Evolutionary conservation across 2,888 invertebrate genomes (phyloP).

Genomic region (Chorisops tibialis): DNA sequence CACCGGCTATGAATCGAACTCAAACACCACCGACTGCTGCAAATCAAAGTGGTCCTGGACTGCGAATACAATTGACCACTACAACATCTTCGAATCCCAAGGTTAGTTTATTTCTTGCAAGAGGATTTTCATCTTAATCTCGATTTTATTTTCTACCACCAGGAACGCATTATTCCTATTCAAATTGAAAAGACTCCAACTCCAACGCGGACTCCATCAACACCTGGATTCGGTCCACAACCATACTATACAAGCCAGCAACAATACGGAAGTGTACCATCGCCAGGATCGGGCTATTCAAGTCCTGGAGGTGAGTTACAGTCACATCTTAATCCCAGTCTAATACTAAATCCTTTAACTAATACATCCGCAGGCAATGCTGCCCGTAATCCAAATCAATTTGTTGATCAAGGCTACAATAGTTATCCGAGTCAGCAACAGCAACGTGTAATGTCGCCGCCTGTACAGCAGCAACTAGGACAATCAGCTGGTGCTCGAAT

Average conservation of each 20-base stretch:
- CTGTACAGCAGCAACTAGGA: constrained; percentile 36
- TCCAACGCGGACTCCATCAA: constrained; percentile 37
- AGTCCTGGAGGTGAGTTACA: constrained; percentile 42
- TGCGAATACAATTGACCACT: constrained; percentile 3
- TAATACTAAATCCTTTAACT: not conserved
- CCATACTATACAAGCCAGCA: constrained; percentile 42
- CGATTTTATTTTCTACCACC: not conserved
- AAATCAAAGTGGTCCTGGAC: constrained; percentile 15
- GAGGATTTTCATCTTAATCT: not conserved
- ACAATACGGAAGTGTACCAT: constrained; percentile 36
- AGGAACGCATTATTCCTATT: constrained; percentile 52
- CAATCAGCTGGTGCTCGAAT: constrained; percentile 56
- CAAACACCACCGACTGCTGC: constrained; percentile 20
- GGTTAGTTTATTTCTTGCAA: constrained; percentile 21
- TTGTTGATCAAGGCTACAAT: constrained; percentile 53
- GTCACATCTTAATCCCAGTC: constrained; percentile 10
- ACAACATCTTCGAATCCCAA: constrained; percentile 30
- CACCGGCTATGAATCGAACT: constrained; percentile 13
- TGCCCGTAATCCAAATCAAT: constrained; percentile 52
- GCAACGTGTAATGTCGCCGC: constrained; percentile 53
- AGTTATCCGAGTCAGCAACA: constrained; percentile 45
- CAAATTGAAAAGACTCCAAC: constrained; percentile 44
- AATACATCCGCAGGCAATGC: constrained; percentile 35
- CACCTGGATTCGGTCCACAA: constrained; percentile 42
- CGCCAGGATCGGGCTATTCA: constrained; percentile 34